phyloP scores from a whole-genome alignment of 2,113 vertebrate genomes.

The Caretta caretta region DNA sequence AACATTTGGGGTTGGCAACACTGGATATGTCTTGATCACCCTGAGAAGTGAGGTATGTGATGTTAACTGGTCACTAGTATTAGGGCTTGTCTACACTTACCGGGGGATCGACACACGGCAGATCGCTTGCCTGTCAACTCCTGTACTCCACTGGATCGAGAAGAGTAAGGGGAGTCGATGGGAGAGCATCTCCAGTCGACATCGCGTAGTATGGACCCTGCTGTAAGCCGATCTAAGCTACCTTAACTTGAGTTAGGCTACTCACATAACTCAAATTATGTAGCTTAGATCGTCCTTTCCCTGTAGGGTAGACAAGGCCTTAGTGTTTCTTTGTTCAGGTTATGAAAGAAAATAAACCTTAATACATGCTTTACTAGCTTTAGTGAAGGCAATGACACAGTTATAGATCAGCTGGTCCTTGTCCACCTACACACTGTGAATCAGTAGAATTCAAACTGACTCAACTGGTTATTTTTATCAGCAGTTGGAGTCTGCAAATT shows the following conservation, averaged over 20 bases:
- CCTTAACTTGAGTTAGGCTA: too few species aligned
- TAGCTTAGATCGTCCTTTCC: too few species aligned
- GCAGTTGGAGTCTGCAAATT: neutral
- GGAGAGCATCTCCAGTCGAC: too few species aligned
- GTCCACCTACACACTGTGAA: neutral
- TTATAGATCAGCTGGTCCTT: neutral
- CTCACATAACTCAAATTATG: too few species aligned
- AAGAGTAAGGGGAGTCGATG: too few species aligned
- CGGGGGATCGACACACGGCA: too few species aligned
- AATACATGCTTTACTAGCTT: fast-evolving
- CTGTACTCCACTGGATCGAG: too few species aligned
- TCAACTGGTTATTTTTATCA: neutral
- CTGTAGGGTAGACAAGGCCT: too few species aligned
- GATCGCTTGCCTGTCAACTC: too few species aligned
- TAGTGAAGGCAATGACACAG: neutral
- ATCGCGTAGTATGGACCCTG: too few species aligned
- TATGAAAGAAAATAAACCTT: neutral
- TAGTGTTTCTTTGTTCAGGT: neutral
- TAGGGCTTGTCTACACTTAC: too few species aligned
- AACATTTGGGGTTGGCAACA: neutral
- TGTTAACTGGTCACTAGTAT: neutral
- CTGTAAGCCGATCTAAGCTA: too few species aligned
- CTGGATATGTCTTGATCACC: neutral
- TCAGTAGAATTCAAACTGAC: neutral
- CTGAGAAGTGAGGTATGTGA: neutral